These are phyloP conservation scores for Phaedon cochleariae DNA, from an alignment of 2,888 invertebrate species.

Conservation along the genomic window DNA sequence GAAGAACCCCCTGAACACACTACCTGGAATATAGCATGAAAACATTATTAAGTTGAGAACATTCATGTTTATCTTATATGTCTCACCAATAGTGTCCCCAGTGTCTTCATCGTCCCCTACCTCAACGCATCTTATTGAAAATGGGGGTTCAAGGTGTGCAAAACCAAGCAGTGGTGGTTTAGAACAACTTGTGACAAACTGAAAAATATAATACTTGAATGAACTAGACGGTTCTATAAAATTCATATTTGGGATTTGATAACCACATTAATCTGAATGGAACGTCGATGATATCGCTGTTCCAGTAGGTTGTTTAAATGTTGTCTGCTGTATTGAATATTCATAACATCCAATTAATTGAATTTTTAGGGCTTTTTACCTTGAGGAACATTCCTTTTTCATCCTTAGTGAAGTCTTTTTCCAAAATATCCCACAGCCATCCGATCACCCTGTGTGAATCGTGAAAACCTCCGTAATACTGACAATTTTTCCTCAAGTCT, in stretches of 20 bases:
- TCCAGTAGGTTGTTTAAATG: too few relatives aligned
- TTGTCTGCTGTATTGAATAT: background rate
- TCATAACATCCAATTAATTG: background rate
- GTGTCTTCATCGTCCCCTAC: slow-evolving; percentile 97
- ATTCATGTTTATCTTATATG: background rate
- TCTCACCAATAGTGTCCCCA: slow-evolving; percentile 80
- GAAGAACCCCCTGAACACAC: slow-evolving; percentile 97
- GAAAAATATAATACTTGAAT: slow-evolving; percentile 22
- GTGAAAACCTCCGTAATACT: slow-evolving; percentile 99
- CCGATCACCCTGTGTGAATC: slow-evolving; percentile 96
- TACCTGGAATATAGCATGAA: slow-evolving; percentile 68
- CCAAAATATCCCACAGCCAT: slow-evolving; percentile 99
- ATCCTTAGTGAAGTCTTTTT: slow-evolving; percentile 90
- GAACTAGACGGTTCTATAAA: too few relatives aligned
- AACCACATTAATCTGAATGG: too few relatives aligned
- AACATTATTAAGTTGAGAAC: background rate
- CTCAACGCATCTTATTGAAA: slow-evolving; percentile 98
- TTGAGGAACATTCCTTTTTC: slow-evolving; percentile 95
- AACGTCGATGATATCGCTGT: too few relatives aligned
- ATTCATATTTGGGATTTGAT: too few relatives aligned
- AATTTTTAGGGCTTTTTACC: slow-evolving; percentile 61
- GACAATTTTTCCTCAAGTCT: slow-evolving; percentile 89
- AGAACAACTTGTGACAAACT: slow-evolving; percentile 85
- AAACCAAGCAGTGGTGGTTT: slow-evolving; percentile 97
- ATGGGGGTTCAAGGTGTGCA: slow-evolving; percentile 95